Evolutionary conservation across 2,797 vertebrate species (phyloP).

Genomic region (Callimico goeldii): DNA sequence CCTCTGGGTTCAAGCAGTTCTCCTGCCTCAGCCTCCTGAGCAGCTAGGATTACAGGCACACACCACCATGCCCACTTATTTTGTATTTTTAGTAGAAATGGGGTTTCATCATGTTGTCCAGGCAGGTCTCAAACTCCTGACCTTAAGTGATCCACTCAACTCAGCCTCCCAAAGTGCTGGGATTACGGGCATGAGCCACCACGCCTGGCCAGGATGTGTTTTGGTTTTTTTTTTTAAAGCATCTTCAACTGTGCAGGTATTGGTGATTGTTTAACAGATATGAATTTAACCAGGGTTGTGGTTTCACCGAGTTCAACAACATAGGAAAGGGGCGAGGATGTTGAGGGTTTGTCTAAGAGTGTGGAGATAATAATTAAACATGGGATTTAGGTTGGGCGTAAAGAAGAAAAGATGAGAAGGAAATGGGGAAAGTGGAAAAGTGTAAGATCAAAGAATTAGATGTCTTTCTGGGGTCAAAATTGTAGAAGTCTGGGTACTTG

Average conservation of each 20-base stretch:
- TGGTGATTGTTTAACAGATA: background rate
- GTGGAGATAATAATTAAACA: background rate
- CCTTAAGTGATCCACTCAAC: too few relatives aligned
- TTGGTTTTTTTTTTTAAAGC: too few relatives aligned
- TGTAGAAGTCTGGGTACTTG: background rate
- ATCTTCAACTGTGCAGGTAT: background rate
- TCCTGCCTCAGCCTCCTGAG: too few relatives aligned
- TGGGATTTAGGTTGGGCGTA: background rate
- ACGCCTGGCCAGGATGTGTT: too few relatives aligned
- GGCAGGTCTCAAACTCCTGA: too few relatives aligned
- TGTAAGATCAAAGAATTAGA: background rate
- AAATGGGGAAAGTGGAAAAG: background rate
- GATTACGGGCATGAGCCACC: background rate
- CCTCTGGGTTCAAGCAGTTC: too few relatives aligned
- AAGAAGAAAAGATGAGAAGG: background rate
- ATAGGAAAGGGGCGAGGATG: background rate
- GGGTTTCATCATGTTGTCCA: too few relatives aligned
- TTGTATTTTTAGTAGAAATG: too few relatives aligned
- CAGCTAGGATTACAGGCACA: too few relatives aligned
- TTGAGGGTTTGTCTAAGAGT: background rate
- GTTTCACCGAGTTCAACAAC: background rate
- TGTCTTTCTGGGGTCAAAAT: background rate
- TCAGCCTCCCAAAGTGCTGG: too few relatives aligned
- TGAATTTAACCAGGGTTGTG: background rate
- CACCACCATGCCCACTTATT: too few relatives aligned